Evolutionary conservation across 35 echinoderm and acorn worm genomes (phyloP).

Genomic region (Ophioderma brevispina): DNA sequence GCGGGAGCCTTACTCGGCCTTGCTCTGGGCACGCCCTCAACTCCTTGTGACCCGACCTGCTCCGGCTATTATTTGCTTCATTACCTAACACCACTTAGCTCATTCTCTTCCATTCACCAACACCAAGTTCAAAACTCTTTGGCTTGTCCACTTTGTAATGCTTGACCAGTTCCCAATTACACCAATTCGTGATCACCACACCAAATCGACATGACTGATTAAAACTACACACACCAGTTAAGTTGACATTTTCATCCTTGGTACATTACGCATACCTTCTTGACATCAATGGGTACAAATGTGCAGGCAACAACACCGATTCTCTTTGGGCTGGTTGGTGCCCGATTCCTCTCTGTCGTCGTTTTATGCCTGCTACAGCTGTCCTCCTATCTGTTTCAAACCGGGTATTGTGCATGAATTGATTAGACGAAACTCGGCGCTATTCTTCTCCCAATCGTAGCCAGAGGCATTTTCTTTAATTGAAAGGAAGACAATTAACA

Average conservation of each 20-base stretch:
- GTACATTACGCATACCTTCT: background rate
- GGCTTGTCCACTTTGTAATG: background rate
- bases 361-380: background rate
- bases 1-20: background rate
- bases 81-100: conserved; percentile 1
- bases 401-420: background rate
- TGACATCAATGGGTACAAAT: background rate
- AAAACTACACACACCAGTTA: background rate
- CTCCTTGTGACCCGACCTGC: background rate
- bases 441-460: background rate
- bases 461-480: background rate
- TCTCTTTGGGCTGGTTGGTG: background rate
- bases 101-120: background rate
- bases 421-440: background rate
- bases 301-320: background rate
- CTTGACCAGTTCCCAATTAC: background rate
- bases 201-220: background rate
- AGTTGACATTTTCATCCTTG: background rate
- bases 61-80: background rate
- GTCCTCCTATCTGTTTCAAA: background rate
- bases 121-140: background rate
- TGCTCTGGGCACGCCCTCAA: background rate
- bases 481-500: conserved; percentile 11
- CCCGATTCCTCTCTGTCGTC: background rate
- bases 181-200: conserved; percentile 9